Percentiles rank a stretch among this genome's conserved stretches.
phyloP scores from a whole-genome alignment of 2,113 vertebrate species.

The Polyodon spathula region DNA sequence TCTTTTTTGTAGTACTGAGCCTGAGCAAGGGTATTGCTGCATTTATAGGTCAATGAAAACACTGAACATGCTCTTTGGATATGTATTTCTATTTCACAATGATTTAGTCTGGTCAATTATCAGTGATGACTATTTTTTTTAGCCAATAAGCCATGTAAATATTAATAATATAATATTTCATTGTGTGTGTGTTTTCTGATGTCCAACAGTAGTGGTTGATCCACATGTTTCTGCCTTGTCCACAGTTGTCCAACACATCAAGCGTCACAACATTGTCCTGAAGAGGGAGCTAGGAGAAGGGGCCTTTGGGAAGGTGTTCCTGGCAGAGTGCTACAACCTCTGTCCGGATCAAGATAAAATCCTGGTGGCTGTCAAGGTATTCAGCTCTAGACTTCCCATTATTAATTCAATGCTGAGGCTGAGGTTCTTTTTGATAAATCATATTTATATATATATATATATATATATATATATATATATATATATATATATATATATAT shows the following conservation, averaged over 20 bases:
- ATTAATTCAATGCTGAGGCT: slow-evolving; percentile 21
- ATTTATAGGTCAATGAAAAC: too few species aligned
- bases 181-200: slow-evolving; percentile 15
- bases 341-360: slow-evolving; percentile 90
- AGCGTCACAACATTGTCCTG: slow-evolving; percentile 93
- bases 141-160: too few species aligned
- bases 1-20: too few species aligned
- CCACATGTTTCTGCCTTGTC: slow-evolving; percentile 36
- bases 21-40: too few species aligned
- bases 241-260: slow-evolving; percentile 96
- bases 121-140: too few species aligned
- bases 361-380: slow-evolving; percentile 97
- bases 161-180: too few species aligned
- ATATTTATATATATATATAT: slow-evolving; percentile 1
- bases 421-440: slow-evolving; percentile 12
- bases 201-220: neutral
- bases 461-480: too few species aligned
- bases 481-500: too few species aligned
- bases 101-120: too few species aligned
- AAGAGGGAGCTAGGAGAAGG: slow-evolving; percentile 96
- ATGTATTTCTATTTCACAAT: too few species aligned
- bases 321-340: slow-evolving; percentile 95
- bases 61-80: too few species aligned
- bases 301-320: slow-evolving; percentile 95
- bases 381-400: slow-evolving; percentile 24